Evolutionary conservation across 2,113 vertebrate species (phyloP).

Genomic region (Albula glossodonta): DNA sequence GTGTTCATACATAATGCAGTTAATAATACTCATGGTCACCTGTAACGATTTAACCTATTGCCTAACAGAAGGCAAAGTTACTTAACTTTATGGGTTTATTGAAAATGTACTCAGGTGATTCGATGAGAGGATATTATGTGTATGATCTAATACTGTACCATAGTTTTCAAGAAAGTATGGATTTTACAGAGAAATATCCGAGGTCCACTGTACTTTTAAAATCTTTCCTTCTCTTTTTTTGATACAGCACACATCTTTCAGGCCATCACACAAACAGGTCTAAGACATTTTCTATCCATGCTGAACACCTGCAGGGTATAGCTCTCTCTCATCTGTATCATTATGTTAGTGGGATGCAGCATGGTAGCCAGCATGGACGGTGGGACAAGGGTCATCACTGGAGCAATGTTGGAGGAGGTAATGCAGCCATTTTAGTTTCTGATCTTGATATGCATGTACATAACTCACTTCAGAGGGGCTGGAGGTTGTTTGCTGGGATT

Average conservation of each 20-base stretch:
- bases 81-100: no score
- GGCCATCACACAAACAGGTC: background rate
- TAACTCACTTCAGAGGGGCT: background rate
- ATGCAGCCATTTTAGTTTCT: background rate
- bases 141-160: no score
- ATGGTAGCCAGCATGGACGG: background rate
- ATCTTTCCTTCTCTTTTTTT: no score
- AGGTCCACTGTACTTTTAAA: no score
- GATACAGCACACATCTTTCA: background rate
- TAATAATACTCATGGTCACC: no score
- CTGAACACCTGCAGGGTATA: background rate
- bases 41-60: no score
- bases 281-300: background rate
- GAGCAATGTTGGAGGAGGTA: background rate
- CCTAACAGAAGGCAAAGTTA: no score
- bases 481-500: background rate
- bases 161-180: no score
- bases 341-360: background rate
- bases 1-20: no score
- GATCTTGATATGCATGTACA: background rate
- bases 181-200: no score
- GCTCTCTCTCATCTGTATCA: background rate
- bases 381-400: background rate
- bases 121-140: no score
- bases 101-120: no score